Evolutionary conservation across 1,140 invertebrate genomes (phyloP).

Genomic region (Neodiprion fabricii): DNA sequence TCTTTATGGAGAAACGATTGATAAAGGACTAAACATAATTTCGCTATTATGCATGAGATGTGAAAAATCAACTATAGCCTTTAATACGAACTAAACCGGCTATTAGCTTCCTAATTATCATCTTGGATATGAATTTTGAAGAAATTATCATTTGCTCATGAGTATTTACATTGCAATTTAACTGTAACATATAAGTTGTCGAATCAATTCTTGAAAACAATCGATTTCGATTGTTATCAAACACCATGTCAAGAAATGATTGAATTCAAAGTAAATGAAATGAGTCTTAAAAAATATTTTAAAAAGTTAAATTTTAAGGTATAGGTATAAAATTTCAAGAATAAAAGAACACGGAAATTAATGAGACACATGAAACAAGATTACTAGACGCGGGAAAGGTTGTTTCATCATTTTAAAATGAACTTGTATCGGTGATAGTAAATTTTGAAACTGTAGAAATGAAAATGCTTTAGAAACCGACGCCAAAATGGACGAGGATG

Average conservation of each 20-base stretch:
- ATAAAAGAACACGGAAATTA: not conserved
- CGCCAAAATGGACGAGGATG: not conserved
- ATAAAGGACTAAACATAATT: not conserved
- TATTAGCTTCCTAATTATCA: slow-evolving; percentile 3
- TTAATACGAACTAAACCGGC: slow-evolving; percentile 7
- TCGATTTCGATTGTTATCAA: not conserved
- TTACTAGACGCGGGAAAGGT: not conserved
- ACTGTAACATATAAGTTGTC: not conserved
- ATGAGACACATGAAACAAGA: not conserved
- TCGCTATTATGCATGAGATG: not conserved
- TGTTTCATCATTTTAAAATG: not conserved
- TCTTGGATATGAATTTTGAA: not conserved
- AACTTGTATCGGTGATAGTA: not conserved
- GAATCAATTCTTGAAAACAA: not conserved
- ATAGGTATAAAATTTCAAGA: not conserved
- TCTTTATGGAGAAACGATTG: not conserved
- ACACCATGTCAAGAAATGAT: not conserved
- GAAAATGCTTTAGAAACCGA: not conserved
- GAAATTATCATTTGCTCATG: not conserved
- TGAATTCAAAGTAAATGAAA: not conserved
- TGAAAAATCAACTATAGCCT: not conserved
- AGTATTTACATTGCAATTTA: slow-evolving; percentile 2
- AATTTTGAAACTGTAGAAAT: not conserved
- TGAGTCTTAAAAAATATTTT: not conserved
- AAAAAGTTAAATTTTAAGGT: too few species aligned